phyloP scores from a whole-genome alignment of 2,797 vertebrate species.

The Sitta carolinensis region DNA sequence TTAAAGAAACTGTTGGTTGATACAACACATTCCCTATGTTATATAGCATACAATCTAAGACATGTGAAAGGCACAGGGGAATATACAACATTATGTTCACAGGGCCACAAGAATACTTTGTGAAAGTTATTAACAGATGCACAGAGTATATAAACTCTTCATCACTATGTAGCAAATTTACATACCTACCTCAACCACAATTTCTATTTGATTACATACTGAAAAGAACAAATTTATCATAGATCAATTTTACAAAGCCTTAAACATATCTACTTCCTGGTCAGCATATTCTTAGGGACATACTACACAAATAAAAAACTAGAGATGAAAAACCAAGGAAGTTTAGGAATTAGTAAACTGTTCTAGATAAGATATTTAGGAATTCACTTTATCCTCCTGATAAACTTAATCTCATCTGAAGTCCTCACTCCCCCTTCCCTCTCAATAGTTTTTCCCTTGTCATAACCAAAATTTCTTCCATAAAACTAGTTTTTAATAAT shows the following conservation, averaged over 20 bases:
- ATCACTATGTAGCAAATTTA: background rate
- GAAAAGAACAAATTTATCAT: background rate
- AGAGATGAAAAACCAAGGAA: background rate
- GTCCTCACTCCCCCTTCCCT: background rate
- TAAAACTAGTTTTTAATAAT: background rate
- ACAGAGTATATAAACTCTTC: background rate
- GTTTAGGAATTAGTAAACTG: background rate
- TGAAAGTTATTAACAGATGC: background rate
- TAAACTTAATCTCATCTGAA: background rate
- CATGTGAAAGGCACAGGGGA: background rate
- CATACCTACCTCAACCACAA: background rate
- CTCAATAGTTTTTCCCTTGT: background rate
- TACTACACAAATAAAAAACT: background rate
- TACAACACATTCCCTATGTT: background rate
- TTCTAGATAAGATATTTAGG: background rate
- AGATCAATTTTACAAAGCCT: background rate
- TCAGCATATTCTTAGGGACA: background rate
- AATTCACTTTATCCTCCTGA: background rate
- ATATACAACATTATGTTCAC: background rate
- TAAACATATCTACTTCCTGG: background rate
- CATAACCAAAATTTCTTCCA: background rate
- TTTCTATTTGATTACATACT: background rate
- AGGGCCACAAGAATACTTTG: background rate
- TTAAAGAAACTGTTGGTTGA: conserved; percentile 35
- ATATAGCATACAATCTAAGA: background rate